phyloP scores from a whole-genome alignment of 2,113 vertebrate species.

The Falcunculus frontatus region DNA sequence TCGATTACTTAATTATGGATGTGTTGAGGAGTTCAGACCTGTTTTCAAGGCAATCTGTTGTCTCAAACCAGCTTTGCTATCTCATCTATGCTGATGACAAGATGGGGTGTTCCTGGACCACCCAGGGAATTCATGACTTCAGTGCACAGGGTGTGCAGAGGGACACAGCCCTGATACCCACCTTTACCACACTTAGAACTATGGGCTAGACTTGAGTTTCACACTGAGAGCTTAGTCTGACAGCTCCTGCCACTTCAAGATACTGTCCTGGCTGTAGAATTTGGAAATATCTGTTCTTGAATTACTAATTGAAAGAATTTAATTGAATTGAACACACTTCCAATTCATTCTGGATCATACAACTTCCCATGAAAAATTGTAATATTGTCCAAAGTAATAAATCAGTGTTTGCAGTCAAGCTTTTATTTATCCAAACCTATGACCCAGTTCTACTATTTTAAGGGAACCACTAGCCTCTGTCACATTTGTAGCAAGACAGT shows the following conservation, averaged over 20 bases:
- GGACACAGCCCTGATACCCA: background rate
- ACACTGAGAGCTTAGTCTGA: background rate
- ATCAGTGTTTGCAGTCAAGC: background rate
- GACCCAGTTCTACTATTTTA: background rate
- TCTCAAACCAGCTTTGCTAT: background rate
- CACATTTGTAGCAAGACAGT: background rate
- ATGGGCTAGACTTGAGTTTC: background rate
- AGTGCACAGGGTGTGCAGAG: background rate
- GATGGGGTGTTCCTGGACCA: background rate
- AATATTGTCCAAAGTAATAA: background rate
- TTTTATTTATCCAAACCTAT: background rate
- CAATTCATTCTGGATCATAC: background rate
- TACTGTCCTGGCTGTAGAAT: background rate
- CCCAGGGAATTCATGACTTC: background rate
- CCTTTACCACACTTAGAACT: background rate
- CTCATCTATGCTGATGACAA: background rate
- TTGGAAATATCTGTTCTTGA: background rate
- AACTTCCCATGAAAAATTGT: background rate
- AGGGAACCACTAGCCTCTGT: background rate
- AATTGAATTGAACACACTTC: background rate
- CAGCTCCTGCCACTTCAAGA: background rate
- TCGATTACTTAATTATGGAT: background rate
- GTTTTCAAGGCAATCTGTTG: background rate
- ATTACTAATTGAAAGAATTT: background rate
- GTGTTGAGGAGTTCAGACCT: background rate